phyloP scores from a whole-genome alignment of 2,113 vertebrate genomes.

The Apodemus speciosus region DNA sequence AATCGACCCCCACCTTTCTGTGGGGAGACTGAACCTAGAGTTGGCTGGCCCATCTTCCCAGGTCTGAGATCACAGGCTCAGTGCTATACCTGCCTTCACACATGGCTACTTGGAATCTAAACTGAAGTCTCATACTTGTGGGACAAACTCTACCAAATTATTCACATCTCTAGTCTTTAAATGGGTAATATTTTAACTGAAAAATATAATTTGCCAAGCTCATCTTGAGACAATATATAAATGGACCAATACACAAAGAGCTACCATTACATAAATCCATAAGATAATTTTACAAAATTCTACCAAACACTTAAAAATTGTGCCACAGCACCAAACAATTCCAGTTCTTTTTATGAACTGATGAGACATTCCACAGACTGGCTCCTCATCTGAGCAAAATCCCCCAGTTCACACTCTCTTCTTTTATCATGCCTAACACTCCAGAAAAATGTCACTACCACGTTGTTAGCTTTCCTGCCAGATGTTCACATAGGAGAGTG shows the following conservation, averaged over 20 bases:
- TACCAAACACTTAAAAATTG: background rate
- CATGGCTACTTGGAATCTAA: background rate
- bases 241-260: background rate
- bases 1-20: background rate
- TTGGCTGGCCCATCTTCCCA: background rate
- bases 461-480: background rate
- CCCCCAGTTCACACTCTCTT: background rate
- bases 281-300: background rate
- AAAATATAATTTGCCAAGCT: slow-evolving; percentile 18
- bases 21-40: background rate
- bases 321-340: background rate
- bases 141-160: background rate
- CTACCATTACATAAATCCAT: background rate
- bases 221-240: background rate
- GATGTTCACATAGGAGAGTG: background rate
- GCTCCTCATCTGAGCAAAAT: background rate
- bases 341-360: background rate
- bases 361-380: background rate
- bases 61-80: background rate
- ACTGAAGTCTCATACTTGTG: background rate
- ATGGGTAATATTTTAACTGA: background rate
- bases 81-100: too few species aligned
- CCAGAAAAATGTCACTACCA: background rate
- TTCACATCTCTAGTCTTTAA: background rate
- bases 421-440: background rate